Base-by-base conservation (phyloP, 1,140 invertebrate genomes). In the Papilio helenus region DNA sequence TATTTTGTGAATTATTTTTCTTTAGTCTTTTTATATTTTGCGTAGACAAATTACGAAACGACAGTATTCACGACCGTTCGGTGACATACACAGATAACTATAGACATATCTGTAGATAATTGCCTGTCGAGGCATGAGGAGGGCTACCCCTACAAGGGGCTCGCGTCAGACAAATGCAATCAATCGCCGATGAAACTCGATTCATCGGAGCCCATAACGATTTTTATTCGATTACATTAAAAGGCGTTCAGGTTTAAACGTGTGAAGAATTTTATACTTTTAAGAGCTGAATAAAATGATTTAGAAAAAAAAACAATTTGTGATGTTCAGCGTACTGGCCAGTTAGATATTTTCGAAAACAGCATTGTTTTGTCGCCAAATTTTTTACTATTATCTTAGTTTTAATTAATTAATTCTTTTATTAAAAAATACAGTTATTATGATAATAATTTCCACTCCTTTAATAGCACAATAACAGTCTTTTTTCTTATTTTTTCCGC, bases 121-220 rank as follows among this genome's bases (percentile, higher is more conserved):
- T 68, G 61, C 61, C 61, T 29, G 26, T 29, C 61, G 61, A 61
- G 61, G 61, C 61, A 16, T 68, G 26, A 68, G 61, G n/a, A n/a
- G 61, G 4, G 23, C 23, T 23, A 29, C 23, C 23, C 14, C 23
- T 68, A 68, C 26, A 68, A 68, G 26, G 26, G 26, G 61, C 26
- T 5, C 26, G 20, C 26, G 26, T 68, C 61, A 34, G 26, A 68
- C 61, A 68, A 68, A 68, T 68, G 61, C 61, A 68, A 68, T 68
- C 26, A 68, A 29, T 68, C 61, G 61, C 61, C 14, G 26, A 5
- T 55, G 26, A 65, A 65, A 34, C 23, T 68, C 61, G 61, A 68
- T 68, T 68, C 61, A 68, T 34, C 61, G 61, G 26, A 68, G 61
- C 61, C 61, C 14, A 29, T 68, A 68, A 68, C 61, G 61, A 34